phyloP scores from a whole-genome alignment of 2,888 invertebrate species.

The Cinara cedri region DNA sequence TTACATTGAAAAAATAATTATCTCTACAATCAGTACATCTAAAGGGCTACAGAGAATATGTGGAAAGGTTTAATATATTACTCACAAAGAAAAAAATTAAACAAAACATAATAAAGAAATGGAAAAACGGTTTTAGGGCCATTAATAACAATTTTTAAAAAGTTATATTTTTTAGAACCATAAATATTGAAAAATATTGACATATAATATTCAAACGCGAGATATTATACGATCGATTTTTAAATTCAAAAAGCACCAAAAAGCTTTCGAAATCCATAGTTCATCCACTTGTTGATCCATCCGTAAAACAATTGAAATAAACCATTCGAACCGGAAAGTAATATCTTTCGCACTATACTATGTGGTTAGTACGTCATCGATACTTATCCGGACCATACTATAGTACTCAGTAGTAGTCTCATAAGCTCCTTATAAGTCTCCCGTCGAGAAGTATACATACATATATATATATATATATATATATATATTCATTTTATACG shows the following conservation, averaged over 20 bases:
- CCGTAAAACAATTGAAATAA: slow-evolving; percentile 30
- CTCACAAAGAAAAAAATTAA: too few species aligned
- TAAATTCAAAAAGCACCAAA: slow-evolving; percentile 1
- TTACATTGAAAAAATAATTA: too few species aligned
- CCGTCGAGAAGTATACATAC: slow-evolving; percentile 34
- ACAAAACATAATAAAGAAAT: too few species aligned
- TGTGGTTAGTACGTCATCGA: slow-evolving; percentile 31
- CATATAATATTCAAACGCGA: background rate
- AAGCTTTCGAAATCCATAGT: background rate
- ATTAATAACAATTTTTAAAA: too few species aligned
- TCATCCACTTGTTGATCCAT: slow-evolving; percentile 38
- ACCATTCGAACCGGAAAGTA: slow-evolving; percentile 34
- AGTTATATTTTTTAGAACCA: too few species aligned
- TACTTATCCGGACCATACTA: slow-evolving; percentile 43
- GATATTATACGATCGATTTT: background rate
- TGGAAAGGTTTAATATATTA: too few species aligned
- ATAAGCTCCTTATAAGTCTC: slow-evolving; percentile 54
- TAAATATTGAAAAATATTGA: background rate
- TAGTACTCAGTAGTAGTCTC: slow-evolving; percentile 32
- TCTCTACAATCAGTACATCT: too few species aligned
- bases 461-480: slow-evolving; percentile 14
- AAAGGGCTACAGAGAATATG: too few species aligned
- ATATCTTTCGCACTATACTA: slow-evolving; percentile 47
- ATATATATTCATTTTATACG: slow-evolving; percentile 35
- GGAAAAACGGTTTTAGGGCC: too few species aligned